Conservation (phyloP, 1,140 invertebrate species). For the Platyscapa corneri region DNA sequence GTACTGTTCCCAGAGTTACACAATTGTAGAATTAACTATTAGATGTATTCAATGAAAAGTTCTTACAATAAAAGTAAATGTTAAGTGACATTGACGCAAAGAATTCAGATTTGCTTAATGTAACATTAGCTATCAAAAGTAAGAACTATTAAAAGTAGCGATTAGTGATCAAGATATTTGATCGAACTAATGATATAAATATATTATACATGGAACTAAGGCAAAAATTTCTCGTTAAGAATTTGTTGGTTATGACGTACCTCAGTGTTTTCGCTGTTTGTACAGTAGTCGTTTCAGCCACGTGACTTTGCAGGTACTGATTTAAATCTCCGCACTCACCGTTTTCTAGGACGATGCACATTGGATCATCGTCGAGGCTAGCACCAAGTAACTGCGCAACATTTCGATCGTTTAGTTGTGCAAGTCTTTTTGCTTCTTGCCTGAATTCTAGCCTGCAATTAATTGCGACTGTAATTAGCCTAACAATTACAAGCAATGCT, state of each 20-base stretch:
- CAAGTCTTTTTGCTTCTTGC: constrained; percentile 83
- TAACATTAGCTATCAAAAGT: neutral
- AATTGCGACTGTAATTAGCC: too few species aligned
- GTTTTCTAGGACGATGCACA: constrained; percentile 82
- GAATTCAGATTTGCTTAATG: neutral
- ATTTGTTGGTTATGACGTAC: constrained; percentile 62
- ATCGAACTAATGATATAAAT: neutral
- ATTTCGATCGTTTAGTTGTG: constrained; percentile 84
- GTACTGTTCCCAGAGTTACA: neutral
- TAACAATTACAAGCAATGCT: neutral
- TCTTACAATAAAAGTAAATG: neutral
- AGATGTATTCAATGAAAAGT: neutral
- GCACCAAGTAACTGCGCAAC: constrained; percentile 86
- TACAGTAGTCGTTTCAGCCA: constrained; percentile 80
- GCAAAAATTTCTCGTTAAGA: neutral
- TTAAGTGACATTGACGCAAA: neutral
- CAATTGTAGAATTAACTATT: neutral
- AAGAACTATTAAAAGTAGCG: neutral
- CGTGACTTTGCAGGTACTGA: constrained; percentile 85
- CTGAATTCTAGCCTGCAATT: constrained; percentile 78
- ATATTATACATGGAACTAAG: neutral
- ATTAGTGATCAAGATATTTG: neutral
- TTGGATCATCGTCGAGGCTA: constrained; percentile 83
- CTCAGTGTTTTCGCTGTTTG: constrained; percentile 79
- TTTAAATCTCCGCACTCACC: constrained; percentile 81